Evolutionary conservation across 2,113 vertebrate genomes (phyloP).

Genomic region (Heterotis niloticus): DNA sequence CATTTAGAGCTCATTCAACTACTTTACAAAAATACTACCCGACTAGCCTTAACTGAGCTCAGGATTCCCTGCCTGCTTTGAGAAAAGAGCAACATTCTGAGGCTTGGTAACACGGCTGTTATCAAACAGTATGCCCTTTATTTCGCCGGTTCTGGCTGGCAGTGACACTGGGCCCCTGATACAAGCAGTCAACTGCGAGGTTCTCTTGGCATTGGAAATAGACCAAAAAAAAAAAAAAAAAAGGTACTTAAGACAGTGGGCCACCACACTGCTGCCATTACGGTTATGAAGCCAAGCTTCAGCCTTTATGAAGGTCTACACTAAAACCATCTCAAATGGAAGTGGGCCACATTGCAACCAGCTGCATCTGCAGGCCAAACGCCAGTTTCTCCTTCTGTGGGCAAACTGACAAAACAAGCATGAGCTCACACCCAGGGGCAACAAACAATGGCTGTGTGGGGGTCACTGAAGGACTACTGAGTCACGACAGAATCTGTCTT

Average conservation of each 20-base stretch:
- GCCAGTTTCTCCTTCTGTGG: too few relatives aligned
- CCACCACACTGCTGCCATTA: neutral
- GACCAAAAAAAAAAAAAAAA: neutral
- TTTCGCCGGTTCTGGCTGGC: neutral
- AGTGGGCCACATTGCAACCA: too few relatives aligned
- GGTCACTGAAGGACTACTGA: too few relatives aligned
- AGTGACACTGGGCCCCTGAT: neutral
- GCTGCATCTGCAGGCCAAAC: too few relatives aligned
- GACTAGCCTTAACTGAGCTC: conserved; percentile 29
- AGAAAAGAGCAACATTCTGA: conserved; percentile 30
- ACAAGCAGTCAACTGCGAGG: neutral
- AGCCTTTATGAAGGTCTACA: neutral
- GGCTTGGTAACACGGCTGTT: conserved; percentile 19
- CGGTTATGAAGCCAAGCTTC: neutral
- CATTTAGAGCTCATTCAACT: conserved; percentile 60
- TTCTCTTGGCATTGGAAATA: conserved; percentile 18
- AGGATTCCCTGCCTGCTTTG: conserved; percentile 31
- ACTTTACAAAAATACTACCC: conserved; percentile 60
- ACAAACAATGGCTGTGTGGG: too few relatives aligned
- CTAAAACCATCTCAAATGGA: neutral
- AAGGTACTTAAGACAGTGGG: neutral
- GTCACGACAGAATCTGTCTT: too few relatives aligned
- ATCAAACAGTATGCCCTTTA: conserved; percentile 34
- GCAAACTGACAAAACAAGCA: too few relatives aligned
- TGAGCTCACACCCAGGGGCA: too few relatives aligned